Percentiles rank a stretch among this genome's conserved stretches.
These are phyloP conservation scores for Halictus ligatus DNA, from an alignment of 2,888 invertebrate species.

Conservation along the genomic window DNA sequence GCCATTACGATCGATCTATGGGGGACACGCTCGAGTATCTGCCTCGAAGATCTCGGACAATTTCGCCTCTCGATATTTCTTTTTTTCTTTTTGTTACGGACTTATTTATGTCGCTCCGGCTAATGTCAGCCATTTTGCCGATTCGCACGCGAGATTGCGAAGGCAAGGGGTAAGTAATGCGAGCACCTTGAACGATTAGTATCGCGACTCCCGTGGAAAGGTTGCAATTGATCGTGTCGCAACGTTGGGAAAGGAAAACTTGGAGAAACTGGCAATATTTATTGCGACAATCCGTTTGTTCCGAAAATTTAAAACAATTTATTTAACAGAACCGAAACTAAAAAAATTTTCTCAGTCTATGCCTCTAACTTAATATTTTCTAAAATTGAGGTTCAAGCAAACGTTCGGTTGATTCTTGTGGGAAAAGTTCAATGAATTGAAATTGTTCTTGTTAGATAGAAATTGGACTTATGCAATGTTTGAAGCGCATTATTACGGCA, in stretches of 20 bases:
- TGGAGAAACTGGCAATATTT: neutral
- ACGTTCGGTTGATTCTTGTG: neutral
- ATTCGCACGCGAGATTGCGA: slow-evolving; percentile 47
- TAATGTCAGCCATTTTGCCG: slow-evolving; percentile 42
- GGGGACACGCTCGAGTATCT: slow-evolving; percentile 21
- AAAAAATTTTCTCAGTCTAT: too few species aligned
- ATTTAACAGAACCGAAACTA: neutral
- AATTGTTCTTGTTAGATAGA: neutral
- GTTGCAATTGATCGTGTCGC: neutral
- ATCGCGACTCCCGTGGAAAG: neutral
- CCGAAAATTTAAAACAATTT: neutral
- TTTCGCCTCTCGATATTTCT: slow-evolving; percentile 22
- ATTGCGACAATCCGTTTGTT: neutral
- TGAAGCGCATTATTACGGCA: neutral
- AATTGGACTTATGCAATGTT: neutral
- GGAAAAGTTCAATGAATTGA: neutral
- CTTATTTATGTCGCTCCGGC: slow-evolving; percentile 13
- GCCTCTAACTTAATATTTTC: too few species aligned
- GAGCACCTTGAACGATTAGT: slow-evolving; percentile 25
- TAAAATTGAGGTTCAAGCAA: neutral
- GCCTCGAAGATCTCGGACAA: slow-evolving; percentile 20
- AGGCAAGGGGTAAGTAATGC: slow-evolving; percentile 27
- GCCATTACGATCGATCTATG: slow-evolving; percentile 8
- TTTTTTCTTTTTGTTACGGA: neutral
- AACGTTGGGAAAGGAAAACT: neutral